phyloP scores from a whole-genome alignment of 1,140 invertebrate genomes.

The Ceratoteleas bidentatus region DNA sequence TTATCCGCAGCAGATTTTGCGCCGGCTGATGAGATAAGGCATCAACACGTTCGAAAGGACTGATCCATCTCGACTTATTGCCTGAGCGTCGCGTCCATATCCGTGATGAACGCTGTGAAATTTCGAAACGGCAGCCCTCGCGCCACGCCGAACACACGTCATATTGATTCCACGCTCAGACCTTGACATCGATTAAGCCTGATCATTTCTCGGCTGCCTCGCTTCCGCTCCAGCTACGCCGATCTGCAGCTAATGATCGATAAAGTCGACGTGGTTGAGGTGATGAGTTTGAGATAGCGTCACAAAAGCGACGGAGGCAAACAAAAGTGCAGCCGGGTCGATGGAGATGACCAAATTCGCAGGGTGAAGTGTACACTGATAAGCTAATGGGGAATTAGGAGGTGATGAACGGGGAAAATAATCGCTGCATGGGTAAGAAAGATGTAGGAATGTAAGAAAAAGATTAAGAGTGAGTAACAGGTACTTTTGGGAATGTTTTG shows the following conservation, averaged over 20 bases:
- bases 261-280: neutral
- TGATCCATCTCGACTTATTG: constrained; percentile 13
- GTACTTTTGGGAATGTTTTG: neutral
- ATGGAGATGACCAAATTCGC: neutral
- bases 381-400: too few relatives aligned
- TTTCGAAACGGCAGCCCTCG: neutral
- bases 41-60: constrained; percentile 25
- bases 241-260: constrained; percentile 19
- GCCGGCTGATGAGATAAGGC: constrained; percentile 16
- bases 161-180: constrained; percentile 13
- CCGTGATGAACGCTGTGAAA: constrained; percentile 12
- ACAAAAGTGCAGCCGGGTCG: neutral
- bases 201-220: constrained; percentile 19
- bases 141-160: constrained; percentile 3
- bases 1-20: constrained; percentile 29
- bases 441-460: too few relatives aligned
- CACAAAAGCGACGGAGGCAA: neutral
- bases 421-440: too few relatives aligned
- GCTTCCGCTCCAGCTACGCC: neutral
- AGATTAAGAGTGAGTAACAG: too few relatives aligned
- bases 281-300: constrained; percentile 5
- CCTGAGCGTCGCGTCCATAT: neutral
- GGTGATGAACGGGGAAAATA: too few relatives aligned
- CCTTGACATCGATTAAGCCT: constrained; percentile 32
- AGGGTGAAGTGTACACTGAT: too few relatives aligned